Conservation (phyloP, 2,113 vertebrate species). For the Coturnix japonica region DNA sequence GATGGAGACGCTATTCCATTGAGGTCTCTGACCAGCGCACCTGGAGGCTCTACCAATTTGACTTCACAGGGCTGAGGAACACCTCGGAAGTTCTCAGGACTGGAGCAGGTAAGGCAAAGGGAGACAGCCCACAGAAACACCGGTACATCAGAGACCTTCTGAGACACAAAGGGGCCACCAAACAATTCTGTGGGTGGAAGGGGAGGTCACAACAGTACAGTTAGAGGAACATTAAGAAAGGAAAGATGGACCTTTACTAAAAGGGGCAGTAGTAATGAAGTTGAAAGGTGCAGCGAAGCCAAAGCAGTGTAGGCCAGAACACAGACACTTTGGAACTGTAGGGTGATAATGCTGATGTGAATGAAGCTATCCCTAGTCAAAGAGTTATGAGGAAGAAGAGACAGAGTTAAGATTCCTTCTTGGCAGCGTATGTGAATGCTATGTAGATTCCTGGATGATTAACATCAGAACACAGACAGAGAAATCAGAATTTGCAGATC, state of each 20-base stretch:
- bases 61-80: constrained; percentile 80
- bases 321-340: neutral
- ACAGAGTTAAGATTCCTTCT: neutral
- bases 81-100: constrained; percentile 75
- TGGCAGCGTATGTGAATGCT: neutral
- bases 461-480: neutral
- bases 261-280: neutral
- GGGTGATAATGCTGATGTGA: neutral
- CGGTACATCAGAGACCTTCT: rapidly evolving
- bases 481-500: neutral
- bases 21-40: constrained; percentile 79
- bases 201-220: neutral
- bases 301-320: neutral
- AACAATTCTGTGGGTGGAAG: neutral
- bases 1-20: constrained; percentile 80
- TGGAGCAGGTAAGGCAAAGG: constrained; percentile 70
- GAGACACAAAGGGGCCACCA: neutral
- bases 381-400: neutral
- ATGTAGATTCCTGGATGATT: neutral
- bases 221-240: neutral
- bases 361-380: neutral
- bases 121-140: neutral
- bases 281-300: neutral
- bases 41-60: constrained; percentile 84
- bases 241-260: neutral